phyloP scores from a whole-genome alignment of 2,888 invertebrate genomes.

The Xestia xanthographa region DNA sequence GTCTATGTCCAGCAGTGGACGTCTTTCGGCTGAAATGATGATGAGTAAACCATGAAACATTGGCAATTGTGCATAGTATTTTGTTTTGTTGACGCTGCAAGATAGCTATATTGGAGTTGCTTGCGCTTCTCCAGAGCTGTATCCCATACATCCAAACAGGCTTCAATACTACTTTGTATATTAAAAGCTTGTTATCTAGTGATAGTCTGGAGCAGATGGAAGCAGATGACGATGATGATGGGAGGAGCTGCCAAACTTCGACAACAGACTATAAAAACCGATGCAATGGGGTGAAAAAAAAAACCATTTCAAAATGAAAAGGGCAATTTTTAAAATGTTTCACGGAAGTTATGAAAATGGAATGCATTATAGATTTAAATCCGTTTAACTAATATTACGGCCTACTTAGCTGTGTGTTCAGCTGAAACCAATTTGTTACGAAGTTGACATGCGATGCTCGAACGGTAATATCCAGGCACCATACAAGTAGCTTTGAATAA shows the following conservation, averaged over 20 bases:
- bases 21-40: too few relatives aligned
- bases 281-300: neutral
- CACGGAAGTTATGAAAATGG: slow-evolving; percentile 30
- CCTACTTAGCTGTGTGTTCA: slow-evolving; percentile 52
- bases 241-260: neutral
- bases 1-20: too few relatives aligned
- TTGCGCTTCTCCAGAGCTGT: too few relatives aligned
- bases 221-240: too few relatives aligned
- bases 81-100: too few relatives aligned
- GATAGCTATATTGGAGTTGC: too few relatives aligned
- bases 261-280: neutral
- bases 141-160: too few relatives aligned
- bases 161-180: too few relatives aligned
- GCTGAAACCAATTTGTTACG: slow-evolving; percentile 57
- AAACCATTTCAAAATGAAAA: neutral
- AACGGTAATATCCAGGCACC: slow-evolving; percentile 21
- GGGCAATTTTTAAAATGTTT: slow-evolving; percentile 7
- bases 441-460: slow-evolving; percentile 57
- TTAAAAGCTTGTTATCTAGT: too few relatives aligned
- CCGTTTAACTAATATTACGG: slow-evolving; percentile 40
- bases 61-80: too few relatives aligned
- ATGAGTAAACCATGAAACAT: too few relatives aligned
- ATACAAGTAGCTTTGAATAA: slow-evolving; percentile 45
- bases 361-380: slow-evolving; percentile 40
- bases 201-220: too few relatives aligned